Percentiles rank a stretch among this genome's conserved stretches.
Conservation (phyloP, 2,797 vertebrate genomes). For the Parauchenoglanis punctatus region DNA sequence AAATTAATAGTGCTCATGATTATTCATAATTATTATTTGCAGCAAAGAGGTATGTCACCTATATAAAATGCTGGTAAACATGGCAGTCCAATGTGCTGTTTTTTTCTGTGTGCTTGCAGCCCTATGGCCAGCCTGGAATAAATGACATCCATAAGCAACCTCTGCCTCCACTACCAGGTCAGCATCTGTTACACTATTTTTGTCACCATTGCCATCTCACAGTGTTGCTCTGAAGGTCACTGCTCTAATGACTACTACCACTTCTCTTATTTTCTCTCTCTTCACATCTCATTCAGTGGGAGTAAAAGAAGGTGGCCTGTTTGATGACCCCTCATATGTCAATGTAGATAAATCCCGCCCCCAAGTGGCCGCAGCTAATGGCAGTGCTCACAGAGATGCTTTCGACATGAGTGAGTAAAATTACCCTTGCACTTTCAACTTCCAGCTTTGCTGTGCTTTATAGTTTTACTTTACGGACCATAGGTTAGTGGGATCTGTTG, state of each 20-base stretch:
- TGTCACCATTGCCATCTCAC: conserved; percentile 23
- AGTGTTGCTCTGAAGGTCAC: conserved; percentile 22
- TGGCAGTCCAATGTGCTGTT: background rate
- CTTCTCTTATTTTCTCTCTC: conserved; percentile 30
- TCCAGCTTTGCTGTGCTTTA: background rate
- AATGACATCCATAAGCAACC: conserved; percentile 83
- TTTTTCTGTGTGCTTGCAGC: conserved; percentile 66
- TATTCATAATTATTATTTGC: background rate
- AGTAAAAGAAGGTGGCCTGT: conserved; percentile 80
- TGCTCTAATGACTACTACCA: conserved; percentile 23
- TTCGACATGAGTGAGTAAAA: conserved; percentile 95
- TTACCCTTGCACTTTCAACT: background rate
- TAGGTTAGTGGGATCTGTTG: background rate
- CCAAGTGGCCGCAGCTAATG: conserved; percentile 74
- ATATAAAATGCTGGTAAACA: background rate
- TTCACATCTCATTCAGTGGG: conserved; percentile 64
- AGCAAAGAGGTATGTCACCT: background rate
- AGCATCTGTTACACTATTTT: conserved; percentile 30
- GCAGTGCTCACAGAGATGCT: conserved; percentile 86
- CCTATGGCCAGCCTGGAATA: conserved; percentile 79
- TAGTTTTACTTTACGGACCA: background rate
- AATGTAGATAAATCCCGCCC: conserved; percentile 91
- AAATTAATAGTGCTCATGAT: background rate
- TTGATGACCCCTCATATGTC: conserved; percentile 94
- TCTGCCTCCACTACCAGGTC: conserved; percentile 80